Evolutionary conservation across 2,113 vertebrate species (phyloP).

Genomic region (Semnornis frantzii): DNA sequence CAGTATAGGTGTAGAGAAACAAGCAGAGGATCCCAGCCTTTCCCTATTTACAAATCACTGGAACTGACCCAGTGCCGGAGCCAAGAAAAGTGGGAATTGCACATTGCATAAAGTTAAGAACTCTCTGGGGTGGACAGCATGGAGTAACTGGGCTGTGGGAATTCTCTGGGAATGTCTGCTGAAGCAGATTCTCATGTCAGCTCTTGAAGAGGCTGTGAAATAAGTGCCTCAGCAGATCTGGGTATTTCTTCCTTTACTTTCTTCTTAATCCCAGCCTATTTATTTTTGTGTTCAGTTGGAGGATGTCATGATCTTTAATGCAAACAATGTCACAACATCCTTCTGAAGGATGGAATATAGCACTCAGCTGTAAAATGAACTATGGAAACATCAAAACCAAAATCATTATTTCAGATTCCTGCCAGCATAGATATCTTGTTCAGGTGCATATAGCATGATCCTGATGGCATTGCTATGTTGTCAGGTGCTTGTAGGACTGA

Average conservation of each 20-base stretch:
- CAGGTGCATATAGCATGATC: accelerated
- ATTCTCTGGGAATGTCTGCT: neutral
- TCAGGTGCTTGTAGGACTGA: neutral
- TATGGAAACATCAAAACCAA: neutral
- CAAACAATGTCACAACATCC: neutral
- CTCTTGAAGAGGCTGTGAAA: neutral
- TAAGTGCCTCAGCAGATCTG: neutral
- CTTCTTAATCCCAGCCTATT: neutral
- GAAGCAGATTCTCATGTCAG: neutral
- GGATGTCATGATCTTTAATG: neutral
- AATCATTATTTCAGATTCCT: neutral
- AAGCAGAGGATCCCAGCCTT: neutral
- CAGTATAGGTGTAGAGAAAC: neutral
- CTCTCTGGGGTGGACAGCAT: neutral
- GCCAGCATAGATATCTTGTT: accelerated
- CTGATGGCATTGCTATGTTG: neutral
- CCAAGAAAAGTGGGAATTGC: neutral
- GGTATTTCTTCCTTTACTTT: neutral
- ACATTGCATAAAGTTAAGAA: neutral
- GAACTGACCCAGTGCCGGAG: neutral
- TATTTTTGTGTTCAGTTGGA: neutral
- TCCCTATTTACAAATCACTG: neutral
- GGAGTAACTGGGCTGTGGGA: neutral
- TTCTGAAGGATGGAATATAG: neutral
- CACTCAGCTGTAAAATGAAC: accelerated